Conservation (phyloP, 2,797 vertebrate species). For the Microctenopoma stevenorrisi region DNA sequence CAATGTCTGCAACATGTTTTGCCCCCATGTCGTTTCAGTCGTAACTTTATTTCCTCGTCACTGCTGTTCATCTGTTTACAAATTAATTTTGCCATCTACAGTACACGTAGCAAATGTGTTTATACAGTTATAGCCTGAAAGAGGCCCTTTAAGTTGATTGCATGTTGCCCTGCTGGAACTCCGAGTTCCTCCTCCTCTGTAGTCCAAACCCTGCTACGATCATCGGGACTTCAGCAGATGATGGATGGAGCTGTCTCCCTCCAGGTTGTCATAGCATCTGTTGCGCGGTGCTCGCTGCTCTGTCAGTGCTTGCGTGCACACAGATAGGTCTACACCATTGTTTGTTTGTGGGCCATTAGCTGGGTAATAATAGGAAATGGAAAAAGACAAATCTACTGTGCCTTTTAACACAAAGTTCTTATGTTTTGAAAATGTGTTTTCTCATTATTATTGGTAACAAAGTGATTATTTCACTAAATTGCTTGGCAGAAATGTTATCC, state of each 20-base stretch:
- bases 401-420: slow-evolving; percentile 25
- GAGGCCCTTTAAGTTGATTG: slow-evolving; percentile 58
- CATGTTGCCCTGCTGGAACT: slow-evolving; percentile 59
- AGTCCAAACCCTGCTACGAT: slow-evolving; percentile 72
- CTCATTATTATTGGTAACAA: slow-evolving; percentile 16
- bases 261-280: slow-evolving; percentile 79
- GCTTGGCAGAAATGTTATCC: slow-evolving; percentile 22
- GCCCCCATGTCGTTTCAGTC: slow-evolving; percentile 2
- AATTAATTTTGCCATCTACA: slow-evolving; percentile 36
- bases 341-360: slow-evolving; percentile 40
- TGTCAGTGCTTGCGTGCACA: slow-evolving; percentile 49
- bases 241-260: slow-evolving; percentile 78
- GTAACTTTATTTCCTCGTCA: slow-evolving; percentile 33
- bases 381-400: slow-evolving; percentile 21
- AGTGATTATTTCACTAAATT: slow-evolving; percentile 22
- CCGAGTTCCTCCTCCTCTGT: slow-evolving; percentile 53
- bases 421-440: slow-evolving; percentile 11
- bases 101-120: slow-evolving; percentile 41
- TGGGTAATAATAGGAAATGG: slow-evolving; percentile 51
- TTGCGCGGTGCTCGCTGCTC: slow-evolving; percentile 67
- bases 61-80: slow-evolving; percentile 31
- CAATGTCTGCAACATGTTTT: slow-evolving; percentile 6
- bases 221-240: slow-evolving; percentile 74
- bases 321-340: slow-evolving; percentile 41
- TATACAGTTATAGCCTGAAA: slow-evolving; percentile 46